Base-by-base conservation (phyloP, 2,797 vertebrate species). In the Xenopus petersii region DNA sequence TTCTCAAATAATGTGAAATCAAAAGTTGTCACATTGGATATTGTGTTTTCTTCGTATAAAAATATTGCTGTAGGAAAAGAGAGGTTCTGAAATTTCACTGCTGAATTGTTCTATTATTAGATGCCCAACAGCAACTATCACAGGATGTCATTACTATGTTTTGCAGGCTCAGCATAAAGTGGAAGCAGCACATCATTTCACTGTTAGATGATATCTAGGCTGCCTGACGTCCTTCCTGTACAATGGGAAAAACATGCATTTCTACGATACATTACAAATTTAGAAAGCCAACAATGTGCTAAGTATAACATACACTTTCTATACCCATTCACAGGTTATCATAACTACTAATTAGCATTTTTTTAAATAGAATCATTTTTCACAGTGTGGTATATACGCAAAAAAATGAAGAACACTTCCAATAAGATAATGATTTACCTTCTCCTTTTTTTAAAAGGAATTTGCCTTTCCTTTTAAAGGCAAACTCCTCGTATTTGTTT, bases 91-190 rank as follows among this genome's bases (percentile, higher is more conserved):
- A 51, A 79, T 79, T 79, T 62, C 66, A 79, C 71, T 61, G 54
- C 62, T 61, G 61, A 66, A 74, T 73, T 62, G 71, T 70, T 74
- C 77, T 79, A 79, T 74, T 79, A 79, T 79, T 79, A 79, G 77
- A 74, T 70, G 67, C 71, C 71, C 69, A 70, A 66, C 67, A 79
- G 71, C 56, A 65, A 74, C 76, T 46, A 70, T 79, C 71, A 66
- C 71, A 79, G 77, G 77, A 79, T 74, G 71, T 70, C 77, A 79
- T 79, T 79, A 42, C 36, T 42, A 70, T 30, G 77, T 79, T 79
- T 66, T 79, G 77, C 77, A 79, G 77, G 66, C 74, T 79, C 77
- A 79, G 77, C 77, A 79, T 62, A 70, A 55, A 79, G 67, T 70
- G 77, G 54, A 70, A 74, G 67, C 58, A 79, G 77, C 77, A 74